These are phyloP conservation scores for Tachina grossa DNA, from an alignment of 2,888 invertebrate genomes.

Conservation along the genomic window DNA sequence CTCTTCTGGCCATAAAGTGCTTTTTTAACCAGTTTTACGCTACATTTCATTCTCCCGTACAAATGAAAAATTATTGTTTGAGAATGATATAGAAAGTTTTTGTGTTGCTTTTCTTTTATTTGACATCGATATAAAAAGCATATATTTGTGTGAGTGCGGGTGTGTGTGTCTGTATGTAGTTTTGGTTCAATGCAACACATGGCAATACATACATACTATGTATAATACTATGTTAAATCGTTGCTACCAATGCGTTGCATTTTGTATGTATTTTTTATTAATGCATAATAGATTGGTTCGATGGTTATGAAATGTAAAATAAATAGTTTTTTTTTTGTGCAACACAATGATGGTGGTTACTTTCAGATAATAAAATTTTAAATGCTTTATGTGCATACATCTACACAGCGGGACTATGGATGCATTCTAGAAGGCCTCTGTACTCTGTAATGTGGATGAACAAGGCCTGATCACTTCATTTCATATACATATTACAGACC, in stretches of 20 bases:
- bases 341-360: conserved; percentile 47
- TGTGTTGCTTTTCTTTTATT: conserved; percentile 2
- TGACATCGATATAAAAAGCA: not conserved
- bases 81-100: conserved; percentile 5
- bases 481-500: too few species aligned
- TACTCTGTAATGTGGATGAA: too few species aligned
- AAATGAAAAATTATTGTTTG: conserved; percentile 45
- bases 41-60: conserved; percentile 27
- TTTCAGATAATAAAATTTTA: conserved; percentile 47
- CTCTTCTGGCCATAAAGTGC: conserved; percentile 4
- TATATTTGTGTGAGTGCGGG: not conserved
- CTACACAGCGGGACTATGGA: too few species aligned
- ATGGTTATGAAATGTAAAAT: conserved; percentile 30
- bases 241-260: conserved; percentile 44
- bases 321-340: conserved; percentile 13
- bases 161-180: conserved; percentile 4
- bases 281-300: conserved; percentile 45
- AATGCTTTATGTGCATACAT: not conserved
- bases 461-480: too few species aligned
- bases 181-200: conserved; percentile 61
- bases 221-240: conserved; percentile 31
- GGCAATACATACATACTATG: conserved; percentile 27
- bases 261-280: conserved; percentile 14
- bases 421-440: too few species aligned
- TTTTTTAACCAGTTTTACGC: conserved; percentile 1